Evolutionary conservation across 2,797 vertebrate genomes (phyloP).

Genomic region (Hippopotamyrus pictus): DNA sequence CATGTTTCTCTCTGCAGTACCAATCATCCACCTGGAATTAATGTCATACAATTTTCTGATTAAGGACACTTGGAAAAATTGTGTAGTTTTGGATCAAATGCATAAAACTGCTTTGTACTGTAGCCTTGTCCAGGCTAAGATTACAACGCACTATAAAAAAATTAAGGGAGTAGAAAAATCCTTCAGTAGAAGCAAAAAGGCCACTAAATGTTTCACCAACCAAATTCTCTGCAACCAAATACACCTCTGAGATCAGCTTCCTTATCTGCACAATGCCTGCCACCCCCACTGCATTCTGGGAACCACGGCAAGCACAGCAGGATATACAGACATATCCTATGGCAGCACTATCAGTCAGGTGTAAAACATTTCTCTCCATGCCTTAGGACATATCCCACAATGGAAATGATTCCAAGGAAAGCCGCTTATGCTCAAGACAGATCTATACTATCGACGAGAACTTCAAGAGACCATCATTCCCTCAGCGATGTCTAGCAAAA

Average conservation of each 20-base stretch:
- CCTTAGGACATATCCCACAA: not conserved
- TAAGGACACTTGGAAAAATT: slow-evolving; percentile 76
- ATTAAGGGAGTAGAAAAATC: slow-evolving; percentile 55
- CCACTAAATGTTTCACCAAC: slow-evolving; percentile 24
- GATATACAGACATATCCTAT: not conserved
- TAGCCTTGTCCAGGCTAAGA: slow-evolving; percentile 53
- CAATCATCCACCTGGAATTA: slow-evolving; percentile 5
- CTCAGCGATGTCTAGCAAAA: not conserved
- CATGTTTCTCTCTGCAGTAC: slow-evolving; percentile 19
- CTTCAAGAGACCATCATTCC: not conserved
- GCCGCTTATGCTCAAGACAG: not conserved
- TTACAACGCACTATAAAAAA: slow-evolving; percentile 47
- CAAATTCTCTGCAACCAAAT: not conserved
- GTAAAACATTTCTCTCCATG: not conserved
- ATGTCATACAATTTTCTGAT: slow-evolving; percentile 20
- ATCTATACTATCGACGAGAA: not conserved
- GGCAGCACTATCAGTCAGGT: not conserved
- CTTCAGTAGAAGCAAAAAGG: slow-evolving; percentile 48
- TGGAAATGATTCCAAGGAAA: not conserved
- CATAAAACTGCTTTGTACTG: slow-evolving; percentile 53
- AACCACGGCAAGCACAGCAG: not conserved
- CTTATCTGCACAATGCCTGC: not conserved
- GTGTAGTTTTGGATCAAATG: slow-evolving; percentile 56
- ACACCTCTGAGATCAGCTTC: not conserved
- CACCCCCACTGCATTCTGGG: not conserved